Evolutionary conservation across 2,888 invertebrate species (phyloP).

Genomic region (Notocelia uddmanniana): DNA sequence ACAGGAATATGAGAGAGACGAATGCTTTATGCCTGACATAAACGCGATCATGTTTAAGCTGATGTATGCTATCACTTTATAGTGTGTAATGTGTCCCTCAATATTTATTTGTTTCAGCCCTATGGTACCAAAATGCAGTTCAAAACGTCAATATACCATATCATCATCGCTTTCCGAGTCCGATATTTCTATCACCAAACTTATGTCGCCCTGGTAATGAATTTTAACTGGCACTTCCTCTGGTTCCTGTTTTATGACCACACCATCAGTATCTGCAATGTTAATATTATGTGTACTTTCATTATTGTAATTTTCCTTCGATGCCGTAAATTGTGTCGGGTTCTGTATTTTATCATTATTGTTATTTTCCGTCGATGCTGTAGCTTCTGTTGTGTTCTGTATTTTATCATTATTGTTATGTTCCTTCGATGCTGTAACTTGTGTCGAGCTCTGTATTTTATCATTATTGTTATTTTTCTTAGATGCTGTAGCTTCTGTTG

Average conservation of each 20-base stretch:
- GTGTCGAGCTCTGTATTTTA: neutral
- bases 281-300: neutral
- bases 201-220: conserved; percentile 21
- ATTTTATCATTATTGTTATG: neutral
- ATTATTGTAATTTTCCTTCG: neutral
- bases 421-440: neutral
- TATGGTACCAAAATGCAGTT: neutral
- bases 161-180: conserved; percentile 28
- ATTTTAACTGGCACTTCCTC: conserved; percentile 5
- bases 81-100: no score
- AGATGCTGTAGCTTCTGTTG: neutral
- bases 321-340: no score
- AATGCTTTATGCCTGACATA: no score
- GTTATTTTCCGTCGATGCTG: neutral
- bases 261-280: neutral
- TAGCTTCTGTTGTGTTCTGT: neutral
- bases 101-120: no score
- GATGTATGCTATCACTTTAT: no score
- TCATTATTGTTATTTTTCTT: neutral
- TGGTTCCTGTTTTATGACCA: conserved; percentile 14
- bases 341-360: conserved; percentile 4
- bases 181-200: conserved; percentile 26
- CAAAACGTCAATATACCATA: conserved; percentile 8
- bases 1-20: no score
- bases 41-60: no score